These are phyloP conservation scores for Platysteira castanea DNA, from an alignment of 2,113 vertebrate genomes.

Conservation along the genomic window DNA sequence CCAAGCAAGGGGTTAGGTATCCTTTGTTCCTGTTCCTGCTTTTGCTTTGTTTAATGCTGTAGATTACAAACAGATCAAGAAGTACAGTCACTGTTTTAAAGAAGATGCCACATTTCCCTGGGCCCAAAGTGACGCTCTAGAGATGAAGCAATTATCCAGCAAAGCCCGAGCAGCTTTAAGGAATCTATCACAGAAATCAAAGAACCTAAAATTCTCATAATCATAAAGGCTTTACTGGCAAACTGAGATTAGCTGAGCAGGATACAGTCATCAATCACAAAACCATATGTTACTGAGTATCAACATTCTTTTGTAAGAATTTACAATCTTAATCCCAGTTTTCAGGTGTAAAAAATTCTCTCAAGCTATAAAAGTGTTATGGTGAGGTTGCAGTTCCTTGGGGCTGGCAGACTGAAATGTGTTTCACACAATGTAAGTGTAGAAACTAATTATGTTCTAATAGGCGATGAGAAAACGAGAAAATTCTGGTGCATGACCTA, in stretches of 20 bases:
- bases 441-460: background rate
- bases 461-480: background rate
- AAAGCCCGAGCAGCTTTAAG: background rate
- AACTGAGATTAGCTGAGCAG: background rate
- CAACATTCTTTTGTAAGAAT: background rate
- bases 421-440: background rate
- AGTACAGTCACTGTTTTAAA: background rate
- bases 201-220: background rate
- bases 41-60: background rate
- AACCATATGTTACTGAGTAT: background rate
- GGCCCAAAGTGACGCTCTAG: background rate
- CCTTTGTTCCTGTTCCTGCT: constrained; percentile 5
- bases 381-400: background rate
- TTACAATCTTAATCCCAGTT: background rate
- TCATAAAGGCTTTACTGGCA: background rate
- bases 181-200: background rate
- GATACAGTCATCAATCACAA: background rate
- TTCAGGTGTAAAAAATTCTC: background rate
- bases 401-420: background rate
- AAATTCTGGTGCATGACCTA: background rate
- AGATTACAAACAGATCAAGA: background rate
- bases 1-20: background rate
- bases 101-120: background rate
- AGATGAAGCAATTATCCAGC: background rate
- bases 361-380: background rate